Conservation (phyloP, 2,113 vertebrate species). For the Rhinolophus ferrumequinum region DNA sequence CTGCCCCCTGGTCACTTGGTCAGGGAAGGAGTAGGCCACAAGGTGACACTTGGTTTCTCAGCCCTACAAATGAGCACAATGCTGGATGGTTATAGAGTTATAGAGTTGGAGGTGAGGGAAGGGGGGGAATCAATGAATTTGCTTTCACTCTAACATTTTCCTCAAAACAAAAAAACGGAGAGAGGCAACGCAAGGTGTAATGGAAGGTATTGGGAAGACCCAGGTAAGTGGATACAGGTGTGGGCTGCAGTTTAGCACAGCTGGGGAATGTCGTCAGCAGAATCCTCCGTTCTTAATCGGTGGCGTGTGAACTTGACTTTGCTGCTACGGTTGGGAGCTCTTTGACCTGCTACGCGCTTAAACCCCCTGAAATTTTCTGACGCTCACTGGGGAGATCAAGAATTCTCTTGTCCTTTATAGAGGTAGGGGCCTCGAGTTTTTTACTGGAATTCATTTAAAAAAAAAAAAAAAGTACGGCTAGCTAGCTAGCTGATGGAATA, state of each 20-base stretch:
- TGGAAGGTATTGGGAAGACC: background rate
- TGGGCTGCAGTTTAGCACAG: background rate
- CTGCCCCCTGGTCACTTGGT: too few species aligned
- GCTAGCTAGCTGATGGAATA: background rate
- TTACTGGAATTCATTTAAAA: background rate
- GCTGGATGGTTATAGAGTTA: background rate
- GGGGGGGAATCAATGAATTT: background rate
- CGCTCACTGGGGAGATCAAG: too few species aligned
- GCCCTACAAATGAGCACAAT: background rate
- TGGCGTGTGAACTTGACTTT: accelerated
- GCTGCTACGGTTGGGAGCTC: background rate
- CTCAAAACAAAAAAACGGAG: background rate
- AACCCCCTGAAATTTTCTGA: background rate
- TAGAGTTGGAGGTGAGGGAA: accelerated
- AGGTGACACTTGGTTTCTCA: background rate
- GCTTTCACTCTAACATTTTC: background rate
- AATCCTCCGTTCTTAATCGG: background rate
- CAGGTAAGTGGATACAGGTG: too few species aligned
- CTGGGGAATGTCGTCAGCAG: accelerated
- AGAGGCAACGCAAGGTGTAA: background rate
- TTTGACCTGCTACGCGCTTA: accelerated
- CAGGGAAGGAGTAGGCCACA: background rate
- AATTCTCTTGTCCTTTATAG: background rate
- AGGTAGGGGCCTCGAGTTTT: background rate
- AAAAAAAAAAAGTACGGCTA: background rate